Conservation (phyloP, 2,797 vertebrate species). For the Vireo griseus region DNA sequence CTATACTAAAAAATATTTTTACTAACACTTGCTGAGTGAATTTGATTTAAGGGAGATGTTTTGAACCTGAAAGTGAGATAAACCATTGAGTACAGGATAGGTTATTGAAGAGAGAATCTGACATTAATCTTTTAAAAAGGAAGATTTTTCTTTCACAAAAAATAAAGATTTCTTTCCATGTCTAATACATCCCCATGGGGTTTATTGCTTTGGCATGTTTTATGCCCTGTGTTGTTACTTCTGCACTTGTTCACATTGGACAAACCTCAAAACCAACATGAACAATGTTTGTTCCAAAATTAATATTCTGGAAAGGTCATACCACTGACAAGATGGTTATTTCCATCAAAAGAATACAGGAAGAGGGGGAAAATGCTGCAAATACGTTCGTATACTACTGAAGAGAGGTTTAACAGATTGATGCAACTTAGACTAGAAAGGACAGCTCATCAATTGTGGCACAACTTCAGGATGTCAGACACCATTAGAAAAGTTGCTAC, state of each 20-base stretch:
- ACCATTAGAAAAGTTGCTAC: neutral
- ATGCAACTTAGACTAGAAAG: neutral
- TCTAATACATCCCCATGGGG: neutral
- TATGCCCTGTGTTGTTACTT: neutral
- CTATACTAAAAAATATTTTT: neutral
- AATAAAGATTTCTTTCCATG: neutral
- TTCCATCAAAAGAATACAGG: neutral
- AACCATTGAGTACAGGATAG: neutral
- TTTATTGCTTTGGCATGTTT: neutral
- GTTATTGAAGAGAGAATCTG: neutral
- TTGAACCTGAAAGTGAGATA: neutral
- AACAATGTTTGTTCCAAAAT: neutral
- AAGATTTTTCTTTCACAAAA: neutral
- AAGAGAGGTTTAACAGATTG: neutral
- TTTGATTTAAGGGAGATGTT: neutral
- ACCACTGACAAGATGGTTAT: neutral
- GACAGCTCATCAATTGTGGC: neutral
- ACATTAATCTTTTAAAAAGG: neutral
- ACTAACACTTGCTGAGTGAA: neutral
- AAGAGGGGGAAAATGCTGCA: neutral
- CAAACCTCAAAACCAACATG: neutral
- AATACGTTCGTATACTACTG: neutral
- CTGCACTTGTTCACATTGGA: neutral
- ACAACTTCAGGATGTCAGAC: neutral
- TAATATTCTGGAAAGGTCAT: neutral